phyloP scores from a whole-genome alignment of 2,797 vertebrate species.

The Sebastes baramenuke region DNA sequence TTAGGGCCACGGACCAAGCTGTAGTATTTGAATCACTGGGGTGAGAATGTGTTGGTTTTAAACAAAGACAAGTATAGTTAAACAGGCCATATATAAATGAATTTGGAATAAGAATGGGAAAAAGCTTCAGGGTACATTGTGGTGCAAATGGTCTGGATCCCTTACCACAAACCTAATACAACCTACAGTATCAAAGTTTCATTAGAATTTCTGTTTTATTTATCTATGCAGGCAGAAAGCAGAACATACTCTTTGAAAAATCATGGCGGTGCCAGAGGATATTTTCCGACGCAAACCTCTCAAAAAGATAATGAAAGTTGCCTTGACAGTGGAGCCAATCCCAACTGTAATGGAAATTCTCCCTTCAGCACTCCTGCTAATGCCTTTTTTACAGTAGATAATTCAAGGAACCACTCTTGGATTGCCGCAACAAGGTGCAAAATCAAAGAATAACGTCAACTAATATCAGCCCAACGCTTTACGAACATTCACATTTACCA shows the following conservation, averaged over 20 bases:
- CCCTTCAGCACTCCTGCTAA: slow-evolving; percentile 39
- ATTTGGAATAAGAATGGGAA: background rate
- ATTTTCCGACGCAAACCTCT: slow-evolving; percentile 40
- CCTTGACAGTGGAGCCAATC: slow-evolving; percentile 36
- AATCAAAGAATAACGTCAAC: slow-evolving; percentile 8
- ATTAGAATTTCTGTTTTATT: slow-evolving; percentile 52
- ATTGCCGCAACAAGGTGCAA: slow-evolving; percentile 17
- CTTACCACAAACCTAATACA: slow-evolving; percentile 19
- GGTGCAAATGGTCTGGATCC: slow-evolving; percentile 31
- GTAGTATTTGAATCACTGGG: too few relatives aligned
- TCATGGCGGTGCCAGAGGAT: slow-evolving; percentile 20
- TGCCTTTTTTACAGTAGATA: slow-evolving; percentile 37
- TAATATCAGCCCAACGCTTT: background rate
- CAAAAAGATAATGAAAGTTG: slow-evolving; percentile 51
- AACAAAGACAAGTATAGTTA: background rate
- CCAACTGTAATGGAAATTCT: slow-evolving; percentile 37
- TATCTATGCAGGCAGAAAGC: slow-evolving; percentile 37
- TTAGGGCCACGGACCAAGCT: too few relatives aligned
- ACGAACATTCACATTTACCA: background rate
- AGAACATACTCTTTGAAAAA: slow-evolving; percentile 39
- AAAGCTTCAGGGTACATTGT: slow-evolving; percentile 30
- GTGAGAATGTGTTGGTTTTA: background rate
- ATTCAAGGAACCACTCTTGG: slow-evolving; percentile 18
- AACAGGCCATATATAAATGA: background rate
- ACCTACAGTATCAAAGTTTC: slow-evolving; percentile 41